phyloP scores from a whole-genome alignment of 2,888 invertebrate genomes.

The Heliconius ismenius region DNA sequence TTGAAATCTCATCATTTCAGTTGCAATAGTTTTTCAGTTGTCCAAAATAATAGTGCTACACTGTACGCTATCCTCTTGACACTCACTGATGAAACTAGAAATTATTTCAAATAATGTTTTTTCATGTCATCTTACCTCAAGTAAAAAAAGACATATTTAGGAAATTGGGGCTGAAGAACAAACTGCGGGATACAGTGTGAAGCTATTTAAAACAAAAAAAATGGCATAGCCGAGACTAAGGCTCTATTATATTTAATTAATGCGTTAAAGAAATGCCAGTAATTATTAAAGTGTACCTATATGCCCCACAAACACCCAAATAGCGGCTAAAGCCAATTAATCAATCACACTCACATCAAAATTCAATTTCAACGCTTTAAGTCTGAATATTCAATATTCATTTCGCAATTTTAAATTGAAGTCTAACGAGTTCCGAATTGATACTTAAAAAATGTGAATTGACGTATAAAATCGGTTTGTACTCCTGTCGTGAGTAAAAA shows the following conservation, averaged over 20 bases:
- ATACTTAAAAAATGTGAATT: slow-evolving; percentile 26
- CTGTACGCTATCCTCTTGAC: neutral
- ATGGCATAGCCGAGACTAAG: neutral
- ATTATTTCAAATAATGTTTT: neutral
- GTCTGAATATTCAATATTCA: slow-evolving; percentile 26
- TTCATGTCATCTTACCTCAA: too few relatives aligned
- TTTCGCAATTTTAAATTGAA: slow-evolving; percentile 20
- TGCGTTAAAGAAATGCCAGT: neutral
- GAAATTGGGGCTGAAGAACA: too few relatives aligned
- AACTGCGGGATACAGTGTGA: neutral
- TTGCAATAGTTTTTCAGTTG: slow-evolving; percentile 14
- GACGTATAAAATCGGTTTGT: neutral
- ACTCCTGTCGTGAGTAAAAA: neutral
- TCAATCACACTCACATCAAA: slow-evolving; percentile 20
- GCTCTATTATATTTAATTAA: neutral
- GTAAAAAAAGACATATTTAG: too few relatives aligned
- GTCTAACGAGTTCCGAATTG: slow-evolving; percentile 21
- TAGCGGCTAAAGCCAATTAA: slow-evolving; percentile 20
- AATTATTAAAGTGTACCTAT: neutral
- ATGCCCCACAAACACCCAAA: slow-evolving; percentile 1
- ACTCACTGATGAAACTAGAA: neutral
- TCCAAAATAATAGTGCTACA: neutral
- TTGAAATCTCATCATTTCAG: neutral
- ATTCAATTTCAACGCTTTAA: slow-evolving; percentile 24
- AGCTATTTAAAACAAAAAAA: neutral